Conservation (phyloP, 2,797 vertebrate genomes). For the Crypturellus tataupa region DNA sequence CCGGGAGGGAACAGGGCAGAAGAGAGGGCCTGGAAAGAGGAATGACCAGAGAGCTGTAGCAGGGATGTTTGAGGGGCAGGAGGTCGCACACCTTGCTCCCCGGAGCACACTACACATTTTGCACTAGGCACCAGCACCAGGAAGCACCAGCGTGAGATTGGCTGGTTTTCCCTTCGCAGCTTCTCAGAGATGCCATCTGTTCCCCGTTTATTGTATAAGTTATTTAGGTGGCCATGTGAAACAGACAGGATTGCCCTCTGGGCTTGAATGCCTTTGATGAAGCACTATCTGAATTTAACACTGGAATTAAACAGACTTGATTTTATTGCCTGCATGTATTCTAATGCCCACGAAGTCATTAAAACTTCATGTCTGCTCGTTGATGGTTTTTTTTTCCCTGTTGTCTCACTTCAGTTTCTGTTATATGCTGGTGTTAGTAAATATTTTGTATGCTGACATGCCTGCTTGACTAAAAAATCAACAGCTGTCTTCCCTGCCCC, state of each 20-base stretch:
- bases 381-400: background rate
- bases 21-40: background rate
- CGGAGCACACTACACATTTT: rapidly evolving
- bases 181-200: slow-evolving; percentile 3
- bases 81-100: background rate
- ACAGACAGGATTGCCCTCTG: background rate
- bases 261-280: background rate
- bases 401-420: background rate
- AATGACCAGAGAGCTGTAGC: background rate
- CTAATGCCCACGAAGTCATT: background rate
- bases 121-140: background rate
- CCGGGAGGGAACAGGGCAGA: background rate
- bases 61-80: background rate
- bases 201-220: slow-evolving; percentile 30
- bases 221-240: slow-evolving; percentile 24
- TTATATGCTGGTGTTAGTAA: background rate
- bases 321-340: slow-evolving; percentile 27
- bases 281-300: slow-evolving; percentile 27
- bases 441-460: background rate
- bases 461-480: background rate
- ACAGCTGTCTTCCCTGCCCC: background rate
- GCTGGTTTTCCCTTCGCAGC: background rate
- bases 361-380: background rate
- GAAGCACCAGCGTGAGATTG: background rate
- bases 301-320: slow-evolving; percentile 35